Base-by-base conservation (phyloP, 1,140 invertebrate species). In the Apis laboriosa region DNA sequence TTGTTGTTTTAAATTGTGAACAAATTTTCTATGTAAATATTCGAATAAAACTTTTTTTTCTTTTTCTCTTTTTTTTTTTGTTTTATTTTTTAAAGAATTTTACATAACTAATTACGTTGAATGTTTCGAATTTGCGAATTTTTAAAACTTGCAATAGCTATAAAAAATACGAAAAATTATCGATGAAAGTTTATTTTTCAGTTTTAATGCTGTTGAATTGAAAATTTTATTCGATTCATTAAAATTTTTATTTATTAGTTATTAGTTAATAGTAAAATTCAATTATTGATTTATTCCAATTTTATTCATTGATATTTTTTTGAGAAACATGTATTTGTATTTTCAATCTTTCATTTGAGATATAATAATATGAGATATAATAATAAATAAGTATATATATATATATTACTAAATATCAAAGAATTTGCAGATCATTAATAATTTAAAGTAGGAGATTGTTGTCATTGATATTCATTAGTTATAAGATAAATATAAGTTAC, bases 371-470 rank as follows among this genome's bases (percentile, higher is more conserved):
- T 24, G 24, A 0, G 51, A 19, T 21, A 43, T 11, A 43, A 58
- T 58, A 55, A 49, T 19, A 21, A 17, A 64, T 61, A 71, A 78
- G 60, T 78, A 78, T 71, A 71, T n/a, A 34, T 34, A 34, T 34
- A 0, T n/a, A 15, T 8, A 17, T 71, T 71, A 21, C 55, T 60
- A 28, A 78, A 60, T 28, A 51, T 24, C n/a, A 55, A 71, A 60
- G 77, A 78, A 78, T 78, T 49, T 15, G n/a, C 56, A 43, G n/a
- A 51, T 78, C 77, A 78, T 78, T 78, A 78, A 78, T 78, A 71
- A 78, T 43, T 49, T n/a, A 11, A 60, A 43, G 9, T 66, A 53
- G 9, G 12, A 28, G 43, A 55, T 43, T 12, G 56, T 51, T n/a
- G 8, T 12, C 12, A 55, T 60, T 78, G 77, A 71, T 66, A 55